Percentiles rank a stretch among this genome's conserved stretches.
Conservation (phyloP, 2,797 vertebrate genomes). For the Columba guinea region DNA sequence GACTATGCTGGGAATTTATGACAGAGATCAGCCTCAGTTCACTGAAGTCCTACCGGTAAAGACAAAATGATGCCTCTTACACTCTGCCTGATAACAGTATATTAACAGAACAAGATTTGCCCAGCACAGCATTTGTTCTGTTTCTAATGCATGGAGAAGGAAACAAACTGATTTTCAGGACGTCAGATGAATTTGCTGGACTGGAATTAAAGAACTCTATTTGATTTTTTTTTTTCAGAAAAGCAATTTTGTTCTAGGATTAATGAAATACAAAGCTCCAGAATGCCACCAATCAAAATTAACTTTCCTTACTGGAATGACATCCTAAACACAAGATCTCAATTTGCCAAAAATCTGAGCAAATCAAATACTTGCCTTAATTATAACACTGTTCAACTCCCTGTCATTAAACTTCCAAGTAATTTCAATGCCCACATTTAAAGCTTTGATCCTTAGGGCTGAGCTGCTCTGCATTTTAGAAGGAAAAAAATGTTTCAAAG, state of each 20-base stretch:
- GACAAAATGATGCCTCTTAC: background rate
- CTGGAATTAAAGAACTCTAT: background rate
- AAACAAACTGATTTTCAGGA: background rate
- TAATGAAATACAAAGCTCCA: conserved; percentile 3
- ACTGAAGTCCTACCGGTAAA: background rate
- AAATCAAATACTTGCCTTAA: background rate
- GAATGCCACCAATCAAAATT: background rate
- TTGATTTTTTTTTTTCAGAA: background rate
- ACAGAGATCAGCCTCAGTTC: background rate
- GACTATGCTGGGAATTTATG: background rate
- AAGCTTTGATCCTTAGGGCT: background rate
- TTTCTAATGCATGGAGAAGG: background rate
- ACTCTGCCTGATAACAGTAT: too few relatives aligned
- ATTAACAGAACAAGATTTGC: background rate
- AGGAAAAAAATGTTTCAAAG: background rate
- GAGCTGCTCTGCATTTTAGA: background rate
- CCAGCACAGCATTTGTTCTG: background rate
- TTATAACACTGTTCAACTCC: background rate
- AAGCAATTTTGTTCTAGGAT: background rate
- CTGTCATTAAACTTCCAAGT: background rate
- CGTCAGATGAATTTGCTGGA: background rate
- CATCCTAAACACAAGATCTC: background rate
- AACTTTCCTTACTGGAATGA: background rate
- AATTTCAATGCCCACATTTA: background rate
- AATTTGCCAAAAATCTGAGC: background rate